Evolutionary conservation across 2,113 vertebrate genomes (phyloP).

Genomic region (Leucopsar rothschildi): DNA sequence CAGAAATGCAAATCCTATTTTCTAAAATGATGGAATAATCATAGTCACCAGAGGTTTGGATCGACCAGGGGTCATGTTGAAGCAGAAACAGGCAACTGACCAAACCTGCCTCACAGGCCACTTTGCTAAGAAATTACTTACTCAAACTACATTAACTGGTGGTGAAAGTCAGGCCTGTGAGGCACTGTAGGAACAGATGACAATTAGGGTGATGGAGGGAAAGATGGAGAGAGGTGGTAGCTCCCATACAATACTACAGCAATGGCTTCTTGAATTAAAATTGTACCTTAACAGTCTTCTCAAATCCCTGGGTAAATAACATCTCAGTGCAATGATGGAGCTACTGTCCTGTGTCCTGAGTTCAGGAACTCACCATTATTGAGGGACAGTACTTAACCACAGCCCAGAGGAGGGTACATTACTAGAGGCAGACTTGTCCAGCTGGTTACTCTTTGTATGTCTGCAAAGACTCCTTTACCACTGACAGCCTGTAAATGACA

Average conservation of each 20-base stretch:
- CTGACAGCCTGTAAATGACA: not conserved
- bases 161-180: not conserved
- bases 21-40: not conserved
- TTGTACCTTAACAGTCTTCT: not conserved
- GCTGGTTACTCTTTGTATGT: not conserved
- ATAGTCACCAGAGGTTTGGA: not conserved
- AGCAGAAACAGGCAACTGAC: not conserved
- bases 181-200: not conserved
- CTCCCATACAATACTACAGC: not conserved
- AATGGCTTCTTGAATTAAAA: not conserved
- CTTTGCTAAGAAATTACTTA: not conserved
- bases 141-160: not conserved
- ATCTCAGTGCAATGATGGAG: not conserved
- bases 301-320: not conserved
- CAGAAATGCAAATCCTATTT: not conserved
- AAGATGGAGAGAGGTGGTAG: not conserved
- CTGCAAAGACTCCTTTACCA: not conserved
- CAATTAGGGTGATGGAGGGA: not conserved
- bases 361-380: not conserved
- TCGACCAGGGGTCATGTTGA: not conserved
- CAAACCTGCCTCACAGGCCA: not conserved
- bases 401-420: not conserved
- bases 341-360: not conserved
- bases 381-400: not conserved
- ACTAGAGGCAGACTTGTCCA: not conserved